A percentile compares a stretch with the other conserved stretches of the same genome.
Evolutionary conservation across 1,140 invertebrate genomes (phyloP).

Genomic region (Macrostomum lignano): DNA sequence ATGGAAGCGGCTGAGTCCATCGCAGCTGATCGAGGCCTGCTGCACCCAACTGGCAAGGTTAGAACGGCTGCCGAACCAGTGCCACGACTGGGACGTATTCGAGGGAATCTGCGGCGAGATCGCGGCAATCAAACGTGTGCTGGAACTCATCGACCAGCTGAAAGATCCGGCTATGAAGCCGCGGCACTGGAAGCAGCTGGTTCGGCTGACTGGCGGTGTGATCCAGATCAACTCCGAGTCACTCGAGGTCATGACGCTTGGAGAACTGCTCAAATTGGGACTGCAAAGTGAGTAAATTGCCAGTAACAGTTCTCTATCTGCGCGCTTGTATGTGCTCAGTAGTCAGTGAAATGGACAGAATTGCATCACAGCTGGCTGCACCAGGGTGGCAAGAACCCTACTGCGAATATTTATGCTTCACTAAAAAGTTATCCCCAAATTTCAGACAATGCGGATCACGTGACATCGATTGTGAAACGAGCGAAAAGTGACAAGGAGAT

Average conservation of each 20-base stretch:
- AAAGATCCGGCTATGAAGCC: slow-evolving; percentile 26
- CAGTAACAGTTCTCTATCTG: not conserved
- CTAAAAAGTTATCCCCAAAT: slow-evolving; percentile 5
- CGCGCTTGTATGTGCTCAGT: not conserved
- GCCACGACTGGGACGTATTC: too few species aligned
- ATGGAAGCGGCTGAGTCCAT: slow-evolving; percentile 26
- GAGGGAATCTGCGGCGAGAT: too few species aligned
- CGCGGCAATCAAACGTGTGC: too few species aligned
- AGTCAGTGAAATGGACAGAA: too few species aligned
- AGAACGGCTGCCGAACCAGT: slow-evolving; percentile 14
- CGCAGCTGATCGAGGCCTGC: slow-evolving; percentile 18
- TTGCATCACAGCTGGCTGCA: too few species aligned
- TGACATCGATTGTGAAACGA: slow-evolving; percentile 19
- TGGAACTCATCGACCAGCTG: slow-evolving; percentile 24
- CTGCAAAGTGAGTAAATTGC: slow-evolving; percentile 17
- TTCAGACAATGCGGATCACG: slow-evolving; percentile 24
- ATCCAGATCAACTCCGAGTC: slow-evolving; percentile 23
- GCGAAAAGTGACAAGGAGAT: slow-evolving; percentile 24
- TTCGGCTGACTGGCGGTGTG: slow-evolving; percentile 20
- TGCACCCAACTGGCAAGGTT: slow-evolving; percentile 21
- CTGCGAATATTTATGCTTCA: not conserved
- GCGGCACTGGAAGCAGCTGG: slow-evolving; percentile 24
- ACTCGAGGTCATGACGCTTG: slow-evolving; percentile 23
- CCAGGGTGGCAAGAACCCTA: too few species aligned
- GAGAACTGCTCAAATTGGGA: slow-evolving; percentile 21